Base-by-base conservation (phyloP, 2,797 vertebrate species). In the Ceyx erithaca region DNA sequence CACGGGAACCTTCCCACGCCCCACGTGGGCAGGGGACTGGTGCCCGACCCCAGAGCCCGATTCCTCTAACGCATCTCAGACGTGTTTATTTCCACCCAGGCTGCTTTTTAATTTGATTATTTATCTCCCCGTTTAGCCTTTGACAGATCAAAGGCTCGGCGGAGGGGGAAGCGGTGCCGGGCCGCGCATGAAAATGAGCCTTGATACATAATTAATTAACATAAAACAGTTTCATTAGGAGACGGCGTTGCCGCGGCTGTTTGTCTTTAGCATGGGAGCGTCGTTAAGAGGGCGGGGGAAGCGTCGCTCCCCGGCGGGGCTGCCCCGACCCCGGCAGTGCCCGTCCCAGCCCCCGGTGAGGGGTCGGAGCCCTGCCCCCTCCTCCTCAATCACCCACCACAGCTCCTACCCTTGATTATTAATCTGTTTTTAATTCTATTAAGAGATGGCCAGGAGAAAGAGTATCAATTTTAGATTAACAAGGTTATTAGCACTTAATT, bases 141-240 rank as follows among this genome's bases (percentile, higher is more conserved):
- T 90, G 96, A 94, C 95, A 87, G 89, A 90, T 61, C 85, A 92
- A 91, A 94, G 93, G 90, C 90, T 94, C 85, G 6, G 88, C 49
- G 10, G 93, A 96, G 84, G 70, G 94, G 94, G 82, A 87, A 75
- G 85, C 43, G 1, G 85, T 95, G 92, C 84, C 2, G 62, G 90
- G 66, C 89, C 35, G 4, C 8, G 96, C 96, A 96, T 97, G 95
- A 87, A 96, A 97, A 97, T 96, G 89, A 97, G 93, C 85, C 85
- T 51, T 14, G 95, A 92, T 96, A 90, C 96, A 96, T 97, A 96
- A 97, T 97, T 97, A 97, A 98, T 97, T 96, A 96, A 95, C 95
- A 93, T 92, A 92, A 96, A 97, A 94, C 95, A 97, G 91, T 97
- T 97, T 97, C 97, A 97, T 97, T 97, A 97, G 95, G 95, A 96